phyloP scores from a whole-genome alignment of 1,140 invertebrate genomes.

The Andricus grossulariae region DNA sequence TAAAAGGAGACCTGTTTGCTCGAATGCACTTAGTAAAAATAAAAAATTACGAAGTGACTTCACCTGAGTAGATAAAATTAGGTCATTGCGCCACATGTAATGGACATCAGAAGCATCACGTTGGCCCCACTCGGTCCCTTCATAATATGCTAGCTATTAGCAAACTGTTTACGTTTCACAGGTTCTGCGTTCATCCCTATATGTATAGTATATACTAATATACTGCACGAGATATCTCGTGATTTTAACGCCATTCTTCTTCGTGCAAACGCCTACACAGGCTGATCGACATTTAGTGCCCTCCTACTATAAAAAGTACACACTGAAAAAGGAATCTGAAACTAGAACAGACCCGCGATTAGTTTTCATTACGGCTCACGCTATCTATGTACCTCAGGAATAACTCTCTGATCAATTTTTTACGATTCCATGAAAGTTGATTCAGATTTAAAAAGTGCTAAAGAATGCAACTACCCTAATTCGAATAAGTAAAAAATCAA shows the following conservation, averaged over 20 bases:
- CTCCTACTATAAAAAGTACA: slow-evolving; percentile 6
- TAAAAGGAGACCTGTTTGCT: background rate
- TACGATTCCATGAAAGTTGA: too few species aligned
- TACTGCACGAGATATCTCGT: slow-evolving; percentile 26
- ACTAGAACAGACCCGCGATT: slow-evolving; percentile 12
- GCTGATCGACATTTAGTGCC: slow-evolving; percentile 8
- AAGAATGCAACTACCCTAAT: too few species aligned
- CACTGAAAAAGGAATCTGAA: slow-evolving; percentile 17
- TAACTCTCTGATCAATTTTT: background rate
- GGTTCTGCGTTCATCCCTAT: background rate
- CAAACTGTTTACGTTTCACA: slow-evolving; percentile 10
- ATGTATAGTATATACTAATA: slow-evolving; percentile 5
- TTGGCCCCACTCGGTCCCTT: background rate
- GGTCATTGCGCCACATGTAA: slow-evolving; percentile 13
- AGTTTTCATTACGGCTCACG: slow-evolving; percentile 7
- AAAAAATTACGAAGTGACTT: slow-evolving; percentile 15
- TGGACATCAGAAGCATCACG: slow-evolving; percentile 8
- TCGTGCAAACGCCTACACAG: slow-evolving; percentile 18
- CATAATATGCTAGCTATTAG: background rate
- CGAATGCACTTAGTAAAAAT: slow-evolving; percentile 11
- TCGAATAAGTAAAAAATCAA: too few species aligned
- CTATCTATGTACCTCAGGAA: background rate
- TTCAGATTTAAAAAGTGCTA: too few species aligned
- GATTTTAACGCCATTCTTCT: slow-evolving; percentile 6
- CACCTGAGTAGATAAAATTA: background rate